Evolutionary conservation across 1,140 invertebrate species (phyloP), one percentile per base, ranked within the genome.

Genomic region (Zaprionus ghesquierei): DNA sequence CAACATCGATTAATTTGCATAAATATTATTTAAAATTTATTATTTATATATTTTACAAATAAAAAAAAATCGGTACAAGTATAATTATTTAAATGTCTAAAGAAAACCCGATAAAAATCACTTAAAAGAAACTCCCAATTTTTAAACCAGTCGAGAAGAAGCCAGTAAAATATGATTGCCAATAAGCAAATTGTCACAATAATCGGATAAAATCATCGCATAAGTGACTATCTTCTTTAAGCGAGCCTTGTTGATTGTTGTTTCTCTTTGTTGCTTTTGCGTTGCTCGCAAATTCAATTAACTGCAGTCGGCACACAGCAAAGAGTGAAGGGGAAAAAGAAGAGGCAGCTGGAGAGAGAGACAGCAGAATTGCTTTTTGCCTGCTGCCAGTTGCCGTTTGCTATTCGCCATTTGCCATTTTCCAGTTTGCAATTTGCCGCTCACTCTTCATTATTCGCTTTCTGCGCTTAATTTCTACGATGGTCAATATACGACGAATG

Each of bases 271-370:
- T 23, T 10, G 15, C 59, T 49, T 51, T 35, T 29, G 31, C 20
- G 25, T 56, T 55, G 33, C 60, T 62, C 46, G 50, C 62, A 72
- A 69, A 82, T 82, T 82, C 80, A 82, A 82, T 82, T 82, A 82
- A 79, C 80, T 76, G 71, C 79, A 76, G 71, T 81, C 66, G 73
- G 63, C 60, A 81, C 69, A 22, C 9, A 22, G 41, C 41, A 27
- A 22, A 46, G 18, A 41, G 35, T 41, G 41, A 3, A 41, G 35
- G 10, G 1, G 18, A 46, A 46, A 12, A 46, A 9, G 6, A 3
- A 20, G 3, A 12, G 18, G 20, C 6, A 20, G 41, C 10, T 18
- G 12, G 18, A 22, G 18, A 12, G 18, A 46, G 41, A 22, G 18
- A 22, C 3, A 46, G 41, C 15, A 46, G 41, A 46, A 46, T 77